Evolutionary conservation across 2,888 invertebrate species (phyloP).

Genomic region (Pyrrhia umbra): DNA sequence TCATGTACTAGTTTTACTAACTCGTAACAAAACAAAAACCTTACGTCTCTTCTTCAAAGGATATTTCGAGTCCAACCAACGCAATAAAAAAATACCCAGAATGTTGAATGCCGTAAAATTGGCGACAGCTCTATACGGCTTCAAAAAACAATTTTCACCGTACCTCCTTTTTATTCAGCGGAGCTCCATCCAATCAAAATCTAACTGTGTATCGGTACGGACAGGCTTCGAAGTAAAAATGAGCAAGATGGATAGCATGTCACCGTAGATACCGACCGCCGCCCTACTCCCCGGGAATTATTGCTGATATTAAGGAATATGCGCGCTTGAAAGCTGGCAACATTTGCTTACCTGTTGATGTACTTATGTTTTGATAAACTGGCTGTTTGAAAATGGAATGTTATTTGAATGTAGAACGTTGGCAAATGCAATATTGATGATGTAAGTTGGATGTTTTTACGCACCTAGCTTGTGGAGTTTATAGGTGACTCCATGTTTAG

Average conservation of each 20-base stretch:
- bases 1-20: neutral
- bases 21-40: conserved; percentile 8
- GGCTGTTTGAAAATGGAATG: neutral
- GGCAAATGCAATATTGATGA: neutral
- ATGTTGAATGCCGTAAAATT: conserved; percentile 44
- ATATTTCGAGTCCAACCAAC: conserved; percentile 35
- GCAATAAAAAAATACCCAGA: conserved; percentile 22
- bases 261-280: conserved; percentile 53
- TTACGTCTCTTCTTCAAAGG: conserved; percentile 19
- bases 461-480: no score
- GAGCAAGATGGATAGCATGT: conserved; percentile 76
- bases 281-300: conserved; percentile 44
- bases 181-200: conserved; percentile 70
- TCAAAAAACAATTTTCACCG: conserved; percentile 60
- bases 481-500: no score
- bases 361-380: conserved; percentile 33
- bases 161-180: conserved; percentile 53
- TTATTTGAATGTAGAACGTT: neutral
- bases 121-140: conserved; percentile 48
- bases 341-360: conserved; percentile 49
- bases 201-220: conserved; percentile 60
- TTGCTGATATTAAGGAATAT: conserved; percentile 43
- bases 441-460: neutral
- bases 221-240: conserved; percentile 69
- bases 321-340: conserved; percentile 20